These are phyloP conservation scores for Urechis unicinctus DNA, from an alignment of 2,888 invertebrate genomes.

Conservation along the genomic window DNA sequence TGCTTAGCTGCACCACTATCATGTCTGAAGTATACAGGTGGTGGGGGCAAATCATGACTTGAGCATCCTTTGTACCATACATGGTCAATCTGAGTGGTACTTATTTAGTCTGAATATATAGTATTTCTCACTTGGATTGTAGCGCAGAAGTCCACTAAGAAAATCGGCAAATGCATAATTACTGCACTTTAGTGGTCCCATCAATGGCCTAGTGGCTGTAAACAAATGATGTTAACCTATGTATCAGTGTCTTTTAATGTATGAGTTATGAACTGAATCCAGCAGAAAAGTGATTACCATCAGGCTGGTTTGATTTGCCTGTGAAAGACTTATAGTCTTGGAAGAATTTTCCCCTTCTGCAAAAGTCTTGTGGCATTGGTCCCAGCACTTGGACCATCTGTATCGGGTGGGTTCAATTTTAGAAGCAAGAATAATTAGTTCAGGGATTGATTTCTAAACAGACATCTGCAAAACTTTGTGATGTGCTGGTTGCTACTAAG, in stretches of 20 bases:
- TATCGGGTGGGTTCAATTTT: no score
- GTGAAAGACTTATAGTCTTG: conserved; percentile 23
- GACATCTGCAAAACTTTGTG: no score
- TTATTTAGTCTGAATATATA: no score
- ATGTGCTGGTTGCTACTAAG: no score
- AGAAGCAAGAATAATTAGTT: no score
- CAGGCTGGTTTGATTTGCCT: conserved; percentile 11
- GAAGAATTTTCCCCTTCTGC: conserved; percentile 35
- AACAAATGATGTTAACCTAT: background rate
- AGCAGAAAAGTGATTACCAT: conserved; percentile 18
- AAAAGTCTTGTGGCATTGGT: conserved; percentile 30
- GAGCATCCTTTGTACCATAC: no score
- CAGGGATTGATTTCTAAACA: no score
- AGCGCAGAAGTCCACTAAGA: conserved; percentile 29
- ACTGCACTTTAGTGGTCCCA: conserved; percentile 9
- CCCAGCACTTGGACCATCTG: conserved; percentile 30
- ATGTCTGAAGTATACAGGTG: no score
- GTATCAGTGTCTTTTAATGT: background rate
- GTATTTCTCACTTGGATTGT: conserved; percentile 38
- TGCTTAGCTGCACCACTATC: no score
- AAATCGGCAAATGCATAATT: conserved; percentile 34
- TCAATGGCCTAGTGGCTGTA: conserved; percentile 8
- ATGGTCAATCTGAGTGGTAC: no score
- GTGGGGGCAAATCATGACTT: no score
- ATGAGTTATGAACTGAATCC: background rate